A percentile compares a stretch with the other conserved stretches of the same genome.
These are phyloP conservation scores for Muscicapa comitata DNA, from an alignment of 2,797 vertebrate genomes.

Conservation along the genomic window DNA sequence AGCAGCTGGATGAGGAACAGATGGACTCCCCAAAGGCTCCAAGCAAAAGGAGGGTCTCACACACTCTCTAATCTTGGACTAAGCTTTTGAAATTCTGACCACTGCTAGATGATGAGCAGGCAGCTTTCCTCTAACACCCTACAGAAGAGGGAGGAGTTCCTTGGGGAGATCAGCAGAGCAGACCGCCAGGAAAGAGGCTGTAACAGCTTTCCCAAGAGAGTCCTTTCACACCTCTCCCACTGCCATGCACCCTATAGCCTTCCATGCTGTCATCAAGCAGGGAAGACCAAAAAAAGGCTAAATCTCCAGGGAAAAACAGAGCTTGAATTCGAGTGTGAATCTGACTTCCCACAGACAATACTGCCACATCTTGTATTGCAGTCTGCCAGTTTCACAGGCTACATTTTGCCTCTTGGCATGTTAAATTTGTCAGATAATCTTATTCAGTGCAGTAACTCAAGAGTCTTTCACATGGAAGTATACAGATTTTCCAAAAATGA, in stretches of 20 bases:
- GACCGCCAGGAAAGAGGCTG: neutral
- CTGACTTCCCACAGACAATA: neutral
- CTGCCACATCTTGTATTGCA: neutral
- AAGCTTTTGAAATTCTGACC: neutral
- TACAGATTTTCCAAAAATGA: neutral
- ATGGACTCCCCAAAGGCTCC: neutral
- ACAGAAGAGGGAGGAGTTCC: neutral
- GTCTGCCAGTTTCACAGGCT: neutral
- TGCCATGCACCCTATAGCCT: neutral
- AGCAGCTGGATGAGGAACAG: neutral
- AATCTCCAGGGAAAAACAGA: neutral
- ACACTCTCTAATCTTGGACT: neutral
- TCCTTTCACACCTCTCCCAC: neutral
- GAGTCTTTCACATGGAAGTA: neutral
- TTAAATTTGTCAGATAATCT: neutral
- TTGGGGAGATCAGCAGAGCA: too few relatives aligned
- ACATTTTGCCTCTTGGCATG: neutral
- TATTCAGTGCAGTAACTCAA: neutral
- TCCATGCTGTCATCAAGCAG: neutral
- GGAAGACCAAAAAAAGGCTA: neutral
- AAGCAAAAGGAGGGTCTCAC: neutral
- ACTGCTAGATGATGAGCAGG: neutral
- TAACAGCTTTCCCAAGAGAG: neutral
- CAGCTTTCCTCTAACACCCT: accelerated
- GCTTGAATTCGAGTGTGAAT: neutral